Evolutionary conservation across 2,113 vertebrate species (phyloP).

Genomic region (Chroicocephalus ridibundus): DNA sequence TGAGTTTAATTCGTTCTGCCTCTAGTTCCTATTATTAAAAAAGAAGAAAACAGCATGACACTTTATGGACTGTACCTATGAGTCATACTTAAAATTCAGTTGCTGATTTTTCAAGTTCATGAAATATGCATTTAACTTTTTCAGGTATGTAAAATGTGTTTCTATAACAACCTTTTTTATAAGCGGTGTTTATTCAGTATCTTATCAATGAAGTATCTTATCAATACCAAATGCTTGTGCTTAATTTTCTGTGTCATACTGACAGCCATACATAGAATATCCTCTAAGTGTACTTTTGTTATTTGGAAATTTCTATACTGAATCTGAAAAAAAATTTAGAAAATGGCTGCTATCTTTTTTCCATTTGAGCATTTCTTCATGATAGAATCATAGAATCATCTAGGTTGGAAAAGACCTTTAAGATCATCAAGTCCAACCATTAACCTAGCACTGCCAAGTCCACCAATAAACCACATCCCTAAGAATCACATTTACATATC

Average conservation of each 20-base stretch:
- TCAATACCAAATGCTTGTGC: neutral
- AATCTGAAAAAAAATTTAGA: neutral
- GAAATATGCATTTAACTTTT: neutral
- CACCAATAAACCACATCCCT: neutral
- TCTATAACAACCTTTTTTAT: neutral
- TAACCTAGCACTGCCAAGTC: neutral
- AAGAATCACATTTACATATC: neutral
- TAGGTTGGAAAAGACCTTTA: neutral
- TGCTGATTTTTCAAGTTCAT: neutral
- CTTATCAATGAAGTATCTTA: neutral
- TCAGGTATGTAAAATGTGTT: neutral
- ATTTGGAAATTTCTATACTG: neutral
- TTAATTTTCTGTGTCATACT: neutral
- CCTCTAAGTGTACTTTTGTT: neutral
- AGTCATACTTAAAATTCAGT: neutral
- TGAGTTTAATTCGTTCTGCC: constrained; percentile 75
- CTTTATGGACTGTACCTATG: neutral
- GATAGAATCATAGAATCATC: neutral
- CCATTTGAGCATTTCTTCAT: neutral
- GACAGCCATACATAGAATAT: neutral
- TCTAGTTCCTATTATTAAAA: constrained; percentile 74
- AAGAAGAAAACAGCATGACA: neutral
- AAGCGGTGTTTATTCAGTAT: neutral
- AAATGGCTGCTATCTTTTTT: neutral
- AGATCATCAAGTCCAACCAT: neutral